phyloP scores from a whole-genome alignment of 37 sponge, comb jelly and placozoan species.

The Axinella damicornis region DNA sequence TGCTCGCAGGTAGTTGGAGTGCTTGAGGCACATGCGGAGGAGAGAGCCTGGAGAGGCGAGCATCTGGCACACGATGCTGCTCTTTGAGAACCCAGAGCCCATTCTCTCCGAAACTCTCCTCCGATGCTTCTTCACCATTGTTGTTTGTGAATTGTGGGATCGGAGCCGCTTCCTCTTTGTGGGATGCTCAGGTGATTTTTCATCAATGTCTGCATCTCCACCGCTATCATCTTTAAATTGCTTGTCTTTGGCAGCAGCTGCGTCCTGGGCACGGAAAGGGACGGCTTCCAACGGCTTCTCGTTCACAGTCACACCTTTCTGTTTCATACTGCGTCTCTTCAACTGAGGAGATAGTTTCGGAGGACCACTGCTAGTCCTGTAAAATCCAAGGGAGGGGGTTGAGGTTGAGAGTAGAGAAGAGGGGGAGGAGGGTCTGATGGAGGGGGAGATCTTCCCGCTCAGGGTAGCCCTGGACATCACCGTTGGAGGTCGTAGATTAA shows the following conservation, averaged over 20 bases:
- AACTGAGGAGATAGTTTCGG: neutral
- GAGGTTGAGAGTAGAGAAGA: conserved; percentile 15
- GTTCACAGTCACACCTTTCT: neutral
- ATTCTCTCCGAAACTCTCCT: neutral
- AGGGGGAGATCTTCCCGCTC: neutral
- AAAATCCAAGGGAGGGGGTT: neutral
- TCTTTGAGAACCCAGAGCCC: neutral
- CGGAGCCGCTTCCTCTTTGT: conserved; percentile 20
- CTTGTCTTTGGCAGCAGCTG: neutral
- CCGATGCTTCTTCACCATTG: conserved; percentile 4
- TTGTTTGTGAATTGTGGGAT: conserved; percentile 29
- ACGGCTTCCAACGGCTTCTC: neutral
- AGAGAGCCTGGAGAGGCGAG: conserved; percentile 88
- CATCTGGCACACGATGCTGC: conserved; percentile 74
- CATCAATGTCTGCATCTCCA: conserved; percentile 84
- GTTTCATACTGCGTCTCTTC: neutral
- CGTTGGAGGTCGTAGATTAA: neutral
- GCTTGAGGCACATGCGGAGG: conserved; percentile 78
- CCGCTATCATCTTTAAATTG: conserved; percentile 22
- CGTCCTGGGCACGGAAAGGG: neutral
- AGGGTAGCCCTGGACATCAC: neutral
- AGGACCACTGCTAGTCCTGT: neutral
- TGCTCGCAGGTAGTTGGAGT: conserved; percentile 78
- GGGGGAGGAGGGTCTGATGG: neutral
- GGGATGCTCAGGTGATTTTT: conserved; percentile 26